Base-by-base conservation (phyloP, 2,797 vertebrate genomes). In the Gila robusta region DNA sequence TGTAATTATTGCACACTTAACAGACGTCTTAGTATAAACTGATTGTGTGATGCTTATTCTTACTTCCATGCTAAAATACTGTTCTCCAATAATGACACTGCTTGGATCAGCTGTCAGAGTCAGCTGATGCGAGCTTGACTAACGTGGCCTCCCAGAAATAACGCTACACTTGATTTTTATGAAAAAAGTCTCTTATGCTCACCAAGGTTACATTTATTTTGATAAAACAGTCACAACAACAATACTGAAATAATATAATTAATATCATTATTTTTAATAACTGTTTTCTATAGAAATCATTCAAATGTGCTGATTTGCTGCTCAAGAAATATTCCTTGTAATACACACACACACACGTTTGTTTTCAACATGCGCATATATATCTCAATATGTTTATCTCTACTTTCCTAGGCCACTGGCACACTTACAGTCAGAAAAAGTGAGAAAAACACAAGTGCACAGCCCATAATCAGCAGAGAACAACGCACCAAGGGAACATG, bases 391-490 rank as follows among this genome's bases (percentile, higher is more conserved):
- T 62, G n/a, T 62, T 12, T 26, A 26, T 5, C 11, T 26, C n/a
- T 19, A 62, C 10, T 26, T 11, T 26, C 9, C 4, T 5, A 12
- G 26, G 26, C 44, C 26, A 49, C 28, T 11, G 4, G 44, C 72
- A 52, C 72, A 74, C 26, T 26, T 74, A 28, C 4, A 1, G 44
- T 28, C 26, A 16, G 71, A 28, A 26, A 47, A 16, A 73, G 44
- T 41, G 21, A 71, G 37, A 71, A 71, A 73, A 49, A 73, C n/a
- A 73, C 8, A 73, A 49, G 44, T 49, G 72, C 72, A 74, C 8
- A 32, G 17, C 8, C 44, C 44, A 49, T 49, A 49, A 74, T 49
- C 44, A 49, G 72, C 44, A 32, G 44, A 32, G 26, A 52, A 49
- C 9, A 74, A 32, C 5, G 1, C 44, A 49, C 71, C 47, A 10